These are phyloP conservation scores for Pterobdella sp. DNA, from an alignment of 2,888 invertebrate species.

Conservation along the genomic window DNA sequence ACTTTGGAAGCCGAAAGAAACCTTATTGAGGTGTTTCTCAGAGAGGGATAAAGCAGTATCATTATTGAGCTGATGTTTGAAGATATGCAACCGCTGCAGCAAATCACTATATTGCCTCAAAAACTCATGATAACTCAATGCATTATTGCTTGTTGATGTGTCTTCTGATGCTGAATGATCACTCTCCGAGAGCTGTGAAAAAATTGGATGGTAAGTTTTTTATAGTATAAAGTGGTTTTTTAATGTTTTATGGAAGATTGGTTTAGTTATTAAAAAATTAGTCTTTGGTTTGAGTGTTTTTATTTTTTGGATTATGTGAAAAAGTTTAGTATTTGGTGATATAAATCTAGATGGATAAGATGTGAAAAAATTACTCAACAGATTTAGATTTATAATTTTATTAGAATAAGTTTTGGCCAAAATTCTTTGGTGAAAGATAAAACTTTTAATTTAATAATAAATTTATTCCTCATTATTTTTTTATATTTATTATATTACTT, in stretches of 20 bases:
- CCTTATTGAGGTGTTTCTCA: slow-evolving; percentile 24
- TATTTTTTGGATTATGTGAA: not conserved
- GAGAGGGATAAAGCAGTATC: not conserved
- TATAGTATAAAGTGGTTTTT: not conserved
- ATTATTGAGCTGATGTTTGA: slow-evolving; percentile 12
- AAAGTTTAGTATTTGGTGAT: not conserved
- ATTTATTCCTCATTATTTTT: no score
- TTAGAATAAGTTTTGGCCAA: no score
- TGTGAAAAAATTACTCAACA: no score
- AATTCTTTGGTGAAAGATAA: no score
- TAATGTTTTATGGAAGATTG: not conserved
- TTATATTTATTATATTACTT: no score
- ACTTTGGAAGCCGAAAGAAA: not conserved
- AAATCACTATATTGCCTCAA: slow-evolving; percentile 18
- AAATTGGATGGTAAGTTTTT: no score
- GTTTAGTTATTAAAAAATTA: not conserved
- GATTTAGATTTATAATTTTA: no score
- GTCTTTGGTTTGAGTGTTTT: not conserved
- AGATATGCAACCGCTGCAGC: not conserved
- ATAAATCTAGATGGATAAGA: no score
- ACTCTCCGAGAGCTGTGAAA: slow-evolving; percentile 16
- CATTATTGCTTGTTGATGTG: slow-evolving; percentile 12
- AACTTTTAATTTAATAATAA: no score
- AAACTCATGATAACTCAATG: slow-evolving; percentile 20
- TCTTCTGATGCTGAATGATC: slow-evolving; percentile 21